Evolutionary conservation across 2,888 invertebrate species (phyloP), one percentile per base, ranked within the genome.

Genomic region (Cybosia mesomella): DNA sequence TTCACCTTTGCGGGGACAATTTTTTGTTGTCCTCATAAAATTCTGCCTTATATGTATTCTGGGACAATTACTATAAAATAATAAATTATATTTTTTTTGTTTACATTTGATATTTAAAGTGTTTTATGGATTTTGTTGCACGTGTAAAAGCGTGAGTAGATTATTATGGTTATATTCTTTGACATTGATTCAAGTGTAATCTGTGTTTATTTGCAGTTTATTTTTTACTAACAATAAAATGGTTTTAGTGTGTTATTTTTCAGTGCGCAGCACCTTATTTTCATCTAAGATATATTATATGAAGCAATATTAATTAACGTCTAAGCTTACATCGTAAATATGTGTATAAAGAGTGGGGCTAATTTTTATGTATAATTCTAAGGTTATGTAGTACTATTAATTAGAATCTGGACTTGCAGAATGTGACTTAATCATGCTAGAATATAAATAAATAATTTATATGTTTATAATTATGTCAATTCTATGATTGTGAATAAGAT

Each of bases 31-130:
- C 61, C 71, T 73, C 70, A 64, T 43, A 64, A 78, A 77, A 79
- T 80, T 73, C 76, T 80, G 67, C 86, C 82, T 80, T 86, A 82
- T 87, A 74, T 72, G 84, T 74, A 75, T 66, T 80, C 69, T 79
- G 75, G 76, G 73, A 64, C 76, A 81, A 76, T 83, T 77, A 79
- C 75, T 75, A 71, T 80, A 79, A 72, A 79, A 71, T 67, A 77
- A 76, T 79, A 83, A 83, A 83, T 59, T 78, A 80, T 75, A 64
- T 64, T 73, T 77, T 82, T 82, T 82, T 81, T 67, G 74, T 67
- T 76, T 73, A 18, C 18, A 62, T 75, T 81, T 74, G 65, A 67
- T 71, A 62, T 75, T 80, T 76, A 64, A 22, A 68, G 65, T 68
- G 66, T 66, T 54, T 61, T 74, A 65, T 74, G 65, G 24, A 73